phyloP scores from a whole-genome alignment of 30 jellyfish, hydroid and myxozoan species.

The Haliclystus octoradiatus region DNA sequence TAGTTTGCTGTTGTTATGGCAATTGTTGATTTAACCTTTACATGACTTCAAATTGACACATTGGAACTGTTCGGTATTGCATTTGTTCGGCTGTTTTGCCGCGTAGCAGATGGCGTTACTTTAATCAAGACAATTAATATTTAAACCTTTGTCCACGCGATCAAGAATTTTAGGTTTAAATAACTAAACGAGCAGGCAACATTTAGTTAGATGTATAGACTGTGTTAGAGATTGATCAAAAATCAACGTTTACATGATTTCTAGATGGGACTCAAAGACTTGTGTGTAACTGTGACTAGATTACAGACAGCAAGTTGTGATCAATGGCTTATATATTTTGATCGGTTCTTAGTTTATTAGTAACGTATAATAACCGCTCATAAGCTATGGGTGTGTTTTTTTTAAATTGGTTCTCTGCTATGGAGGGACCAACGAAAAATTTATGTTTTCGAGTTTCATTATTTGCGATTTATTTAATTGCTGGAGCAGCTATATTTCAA shows the following conservation, averaged over 20 bases:
- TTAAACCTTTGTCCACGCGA: not conserved
- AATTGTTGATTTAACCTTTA: too few species aligned
- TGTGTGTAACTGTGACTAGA: too few species aligned
- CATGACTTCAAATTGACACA: too few species aligned
- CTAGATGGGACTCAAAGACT: too few species aligned
- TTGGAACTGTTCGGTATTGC: too few species aligned
- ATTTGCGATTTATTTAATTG: constrained; percentile 52
- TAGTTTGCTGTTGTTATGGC: too few species aligned
- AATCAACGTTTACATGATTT: too few species aligned
- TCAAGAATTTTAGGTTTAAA: not conserved
- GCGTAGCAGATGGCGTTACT: not conserved
- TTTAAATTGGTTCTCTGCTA: constrained; percentile 66
- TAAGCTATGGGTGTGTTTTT: constrained; percentile 74
- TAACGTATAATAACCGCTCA: too few species aligned
- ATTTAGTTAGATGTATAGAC: not conserved
- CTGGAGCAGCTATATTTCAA: constrained; percentile 79
- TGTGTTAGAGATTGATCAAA: not conserved
- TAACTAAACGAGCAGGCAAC: not conserved
- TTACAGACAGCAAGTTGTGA: not conserved
- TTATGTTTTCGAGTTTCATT: constrained; percentile 48
- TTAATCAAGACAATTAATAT: not conserved
- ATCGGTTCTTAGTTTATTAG: not conserved
- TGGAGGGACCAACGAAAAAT: constrained; percentile 82
- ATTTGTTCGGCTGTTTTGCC: too few species aligned
- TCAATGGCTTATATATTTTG: not conserved